Conservation (phyloP, 2,797 vertebrate genomes). For the Spatula clypeata region DNA sequence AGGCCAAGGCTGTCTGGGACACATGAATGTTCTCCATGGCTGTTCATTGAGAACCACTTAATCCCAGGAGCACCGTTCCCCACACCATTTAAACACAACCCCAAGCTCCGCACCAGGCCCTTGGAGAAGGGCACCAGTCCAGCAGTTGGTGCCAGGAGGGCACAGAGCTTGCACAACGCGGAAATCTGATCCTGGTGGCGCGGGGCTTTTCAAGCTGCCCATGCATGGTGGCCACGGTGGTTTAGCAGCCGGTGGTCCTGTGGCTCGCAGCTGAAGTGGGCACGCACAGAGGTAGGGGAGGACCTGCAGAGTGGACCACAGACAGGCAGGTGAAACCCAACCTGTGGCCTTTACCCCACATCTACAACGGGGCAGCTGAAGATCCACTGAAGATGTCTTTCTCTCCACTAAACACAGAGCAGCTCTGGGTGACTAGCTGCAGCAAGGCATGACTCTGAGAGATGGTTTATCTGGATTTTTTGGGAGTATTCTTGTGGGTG, state of each 20-base stretch:
- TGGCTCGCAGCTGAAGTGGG: too few species aligned
- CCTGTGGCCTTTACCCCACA: background rate
- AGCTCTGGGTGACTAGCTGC: background rate
- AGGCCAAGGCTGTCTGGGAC: background rate
- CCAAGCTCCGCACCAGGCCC: accelerated
- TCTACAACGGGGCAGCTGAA: background rate
- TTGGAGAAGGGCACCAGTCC: accelerated
- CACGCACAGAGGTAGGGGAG: background rate
- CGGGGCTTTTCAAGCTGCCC: background rate
- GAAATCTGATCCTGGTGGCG: accelerated
- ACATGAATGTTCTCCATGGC: accelerated
- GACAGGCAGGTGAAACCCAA: background rate
- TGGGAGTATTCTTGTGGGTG: background rate
- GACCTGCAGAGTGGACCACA: background rate
- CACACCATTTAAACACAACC: background rate
- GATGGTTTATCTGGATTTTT: background rate
- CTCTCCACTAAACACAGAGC: background rate
- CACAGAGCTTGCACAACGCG: accelerated
- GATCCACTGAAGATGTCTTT: background rate
- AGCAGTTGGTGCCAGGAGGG: background rate
- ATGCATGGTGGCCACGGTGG: accelerated
- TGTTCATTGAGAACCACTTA: too few species aligned
- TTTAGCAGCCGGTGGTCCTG: too few species aligned
- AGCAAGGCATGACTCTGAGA: background rate
- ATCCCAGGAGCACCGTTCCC: accelerated